Percentiles rank a stretch among this genome's conserved stretches.
Conservation (phyloP, 2,888 invertebrate species). For the Pyrrhia umbra region DNA sequence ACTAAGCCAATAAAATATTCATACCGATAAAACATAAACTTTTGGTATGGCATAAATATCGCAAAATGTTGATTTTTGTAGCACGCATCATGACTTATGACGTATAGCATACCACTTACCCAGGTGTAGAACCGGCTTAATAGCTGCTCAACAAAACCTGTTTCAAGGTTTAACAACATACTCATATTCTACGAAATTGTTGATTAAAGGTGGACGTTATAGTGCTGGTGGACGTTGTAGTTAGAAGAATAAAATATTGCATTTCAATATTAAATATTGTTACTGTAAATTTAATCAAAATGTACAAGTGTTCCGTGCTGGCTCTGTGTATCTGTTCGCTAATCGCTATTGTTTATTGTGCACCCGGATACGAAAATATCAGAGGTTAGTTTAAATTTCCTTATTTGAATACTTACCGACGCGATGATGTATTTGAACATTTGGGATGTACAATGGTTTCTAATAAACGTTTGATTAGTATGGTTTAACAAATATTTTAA, state of each 20-base stretch:
- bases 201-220: conserved; percentile 42
- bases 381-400: conserved; percentile 62
- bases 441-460: background rate
- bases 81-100: background rate
- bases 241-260: conserved; percentile 16
- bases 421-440: conserved; percentile 4
- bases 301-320: conserved; percentile 56
- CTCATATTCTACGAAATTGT: conserved; percentile 33
- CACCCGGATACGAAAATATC: conserved; percentile 40
- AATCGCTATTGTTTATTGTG: conserved; percentile 47
- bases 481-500: background rate
- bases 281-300: conserved; percentile 32
- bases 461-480: background rate
- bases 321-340: conserved; percentile 49
- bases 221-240: conserved; percentile 21
- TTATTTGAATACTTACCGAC: background rate
- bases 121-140: conserved; percentile 9
- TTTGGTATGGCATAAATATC: background rate
- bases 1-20: too few relatives aligned
- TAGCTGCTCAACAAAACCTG: conserved; percentile 49
- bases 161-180: conserved; percentile 30
- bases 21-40: too few relatives aligned
- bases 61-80: background rate
- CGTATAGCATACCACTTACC: background rate
- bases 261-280: conserved; percentile 12